phyloP scores from a whole-genome alignment of 2,113 vertebrate species.

The Limnothrissa miodon region DNA sequence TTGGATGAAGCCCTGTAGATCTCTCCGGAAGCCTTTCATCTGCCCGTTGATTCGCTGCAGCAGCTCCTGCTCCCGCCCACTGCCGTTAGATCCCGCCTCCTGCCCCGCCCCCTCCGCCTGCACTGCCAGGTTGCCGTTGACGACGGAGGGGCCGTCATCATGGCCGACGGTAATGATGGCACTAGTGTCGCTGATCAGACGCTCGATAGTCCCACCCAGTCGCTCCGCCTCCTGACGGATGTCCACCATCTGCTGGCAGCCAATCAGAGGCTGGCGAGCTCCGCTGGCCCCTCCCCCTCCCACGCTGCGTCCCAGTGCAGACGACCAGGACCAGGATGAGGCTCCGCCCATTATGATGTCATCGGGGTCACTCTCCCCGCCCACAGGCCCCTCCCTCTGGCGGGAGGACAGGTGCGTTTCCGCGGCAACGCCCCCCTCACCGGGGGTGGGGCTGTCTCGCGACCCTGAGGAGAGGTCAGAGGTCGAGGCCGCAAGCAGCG shows the following conservation, averaged over 20 bases:
- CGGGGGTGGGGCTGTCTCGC: constrained; percentile 81
- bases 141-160: constrained; percentile 20
- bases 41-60: constrained; percentile 94
- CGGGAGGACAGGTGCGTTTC: constrained; percentile 69
- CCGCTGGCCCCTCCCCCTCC: constrained; percentile 69
- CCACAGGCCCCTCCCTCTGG: constrained; percentile 89
- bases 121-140: constrained; percentile 85
- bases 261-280: constrained; percentile 54
- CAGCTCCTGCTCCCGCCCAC: constrained; percentile 90
- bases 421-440: constrained; percentile 54
- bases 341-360: constrained; percentile 90
- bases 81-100: constrained; percentile 62
- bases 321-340: constrained; percentile 80
- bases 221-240: constrained; percentile 84
- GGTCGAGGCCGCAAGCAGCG: constrained; percentile 86
- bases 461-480: no score
- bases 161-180: constrained; percentile 90
- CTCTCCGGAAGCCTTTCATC: constrained; percentile 96
- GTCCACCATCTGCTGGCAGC: constrained; percentile 75
- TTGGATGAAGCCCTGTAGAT: constrained; percentile 94
- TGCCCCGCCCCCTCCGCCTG: constrained; percentile 65
- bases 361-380: constrained; percentile 93
- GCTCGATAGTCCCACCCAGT: constrained; percentile 82
- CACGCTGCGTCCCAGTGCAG: constrained; percentile 73
- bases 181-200: constrained; percentile 89